Percentiles rank a stretch among this genome's conserved stretches.
Conservation (phyloP, 2,113 vertebrate species). For the Gallinago paraguaiae region DNA sequence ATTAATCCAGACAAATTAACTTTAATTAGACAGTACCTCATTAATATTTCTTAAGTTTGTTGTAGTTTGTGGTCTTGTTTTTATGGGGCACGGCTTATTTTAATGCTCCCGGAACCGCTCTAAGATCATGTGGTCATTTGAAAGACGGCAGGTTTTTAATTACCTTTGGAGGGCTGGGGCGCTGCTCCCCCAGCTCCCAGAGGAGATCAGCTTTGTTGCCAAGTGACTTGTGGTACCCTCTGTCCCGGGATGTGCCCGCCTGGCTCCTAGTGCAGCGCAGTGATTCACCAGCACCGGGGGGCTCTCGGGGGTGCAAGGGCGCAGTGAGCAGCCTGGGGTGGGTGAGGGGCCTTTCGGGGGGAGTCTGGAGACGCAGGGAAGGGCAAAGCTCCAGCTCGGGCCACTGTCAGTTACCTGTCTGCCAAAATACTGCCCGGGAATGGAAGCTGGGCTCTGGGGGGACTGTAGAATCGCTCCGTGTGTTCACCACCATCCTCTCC, state of each 20-base stretch:
- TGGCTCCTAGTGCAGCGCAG: not conserved
- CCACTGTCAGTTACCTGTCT: not conserved
- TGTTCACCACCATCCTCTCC: not conserved
- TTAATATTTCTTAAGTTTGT: not conserved
- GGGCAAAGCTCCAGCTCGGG: not conserved
- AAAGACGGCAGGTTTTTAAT: not conserved
- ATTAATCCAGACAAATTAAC: not conserved
- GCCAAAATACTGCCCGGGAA: not conserved
- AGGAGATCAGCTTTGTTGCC: not conserved
- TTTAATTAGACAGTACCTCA: not conserved
- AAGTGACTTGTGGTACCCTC: not conserved
- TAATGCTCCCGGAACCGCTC: not conserved
- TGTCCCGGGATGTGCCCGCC: not conserved
- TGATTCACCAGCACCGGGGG: not conserved
- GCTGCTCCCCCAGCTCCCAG: not conserved
- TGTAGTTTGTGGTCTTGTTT: not conserved
- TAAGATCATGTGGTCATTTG: not conserved
- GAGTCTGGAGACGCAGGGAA: not conserved
- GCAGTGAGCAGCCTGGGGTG: rapidly evolving
- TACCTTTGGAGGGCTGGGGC: not conserved
- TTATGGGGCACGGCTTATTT: not conserved
- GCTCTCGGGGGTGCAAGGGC: not conserved
- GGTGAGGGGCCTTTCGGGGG: not conserved
- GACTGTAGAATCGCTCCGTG: not conserved
- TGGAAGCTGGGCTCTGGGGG: not conserved